These are phyloP conservation scores for Hormaphis cornu DNA, from an alignment of 1,140 invertebrate genomes.

Conservation along the genomic window DNA sequence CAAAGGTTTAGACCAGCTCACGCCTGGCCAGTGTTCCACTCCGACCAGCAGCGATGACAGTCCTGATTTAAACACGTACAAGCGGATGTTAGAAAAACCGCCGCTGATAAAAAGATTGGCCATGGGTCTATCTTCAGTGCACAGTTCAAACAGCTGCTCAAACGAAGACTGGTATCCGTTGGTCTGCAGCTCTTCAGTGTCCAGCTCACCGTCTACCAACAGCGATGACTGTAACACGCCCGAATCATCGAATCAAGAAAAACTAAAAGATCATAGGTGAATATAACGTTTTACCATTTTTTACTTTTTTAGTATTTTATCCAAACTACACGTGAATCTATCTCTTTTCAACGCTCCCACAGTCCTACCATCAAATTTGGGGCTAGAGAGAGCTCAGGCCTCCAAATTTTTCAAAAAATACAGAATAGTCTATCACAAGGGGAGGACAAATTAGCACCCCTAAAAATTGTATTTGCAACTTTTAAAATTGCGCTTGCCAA, in stretches of 20 bases:
- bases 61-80: constrained; percentile 77
- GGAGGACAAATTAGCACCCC: too few relatives aligned
- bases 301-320: neutral
- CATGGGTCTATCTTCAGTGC: constrained; percentile 50
- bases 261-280: constrained; percentile 50
- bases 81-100: constrained; percentile 67
- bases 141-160: constrained; percentile 38
- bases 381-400: too few relatives aligned
- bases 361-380: too few relatives aligned
- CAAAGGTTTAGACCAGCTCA: constrained; percentile 14
- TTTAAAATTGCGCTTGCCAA: too few relatives aligned
- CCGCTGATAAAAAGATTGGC: constrained; percentile 68
- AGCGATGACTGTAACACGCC: constrained; percentile 35
- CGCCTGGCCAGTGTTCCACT: constrained; percentile 42
- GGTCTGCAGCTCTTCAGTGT: constrained; percentile 23
- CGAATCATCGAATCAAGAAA: constrained; percentile 44
- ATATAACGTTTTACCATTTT: neutral
- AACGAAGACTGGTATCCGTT: constrained; percentile 32
- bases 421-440: too few relatives aligned
- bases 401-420: too few relatives aligned
- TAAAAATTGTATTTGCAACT: too few relatives aligned
- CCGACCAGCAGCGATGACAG: constrained; percentile 76
- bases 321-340: too few relatives aligned
- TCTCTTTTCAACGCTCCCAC: too few relatives aligned
- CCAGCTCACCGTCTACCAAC: constrained; percentile 19